Evolutionary conservation across 1,140 invertebrate genomes (phyloP), one percentile per base, ranked within the genome.

Genomic region (Heliothis subflexa): DNA sequence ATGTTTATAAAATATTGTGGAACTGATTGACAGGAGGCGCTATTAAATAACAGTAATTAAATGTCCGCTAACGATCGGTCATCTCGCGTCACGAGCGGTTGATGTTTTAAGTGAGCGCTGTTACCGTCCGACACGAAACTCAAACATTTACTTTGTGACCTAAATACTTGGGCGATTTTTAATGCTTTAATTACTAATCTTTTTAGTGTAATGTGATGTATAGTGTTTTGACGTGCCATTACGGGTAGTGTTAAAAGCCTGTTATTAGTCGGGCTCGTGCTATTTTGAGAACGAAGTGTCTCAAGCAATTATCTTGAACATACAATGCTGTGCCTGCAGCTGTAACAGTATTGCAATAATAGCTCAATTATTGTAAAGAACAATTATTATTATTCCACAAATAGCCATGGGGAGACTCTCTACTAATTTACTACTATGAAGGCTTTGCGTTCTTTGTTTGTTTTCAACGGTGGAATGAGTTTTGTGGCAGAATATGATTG

Each of bases 31-130:
- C 87, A 79, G 59, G 70, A 82, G 80, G 72, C 79, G 81, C 79
- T 89, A 83, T 87, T 84, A 86, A 85, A 83, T 85, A 89, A 85
- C 84, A 86, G 85, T 89, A 85, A 89, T 90, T 89, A 90, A 87
- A 82, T 80, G 62, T 66, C 64, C 57, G 77, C 75, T 70, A 73
- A 78, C 73, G 78, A 73, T 81, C 77, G 59, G 75, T 78, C 80
- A 81, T 72, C 80, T 75, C 50, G 78, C 83, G 57, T 81, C 73
- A 73, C 66, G 62, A 74, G 55, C 70, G 47, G 57, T 75, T 33
- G 78, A 80, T 62, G 71, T 61, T 74, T 61, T 74, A 74, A 74
- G 74, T 68, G 59, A 76, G 49, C 49, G 73, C 47, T 28, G 49
- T 49, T 11, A 49, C 40, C 1, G 33, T 59, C n/a, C 62, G 50